Base-by-base conservation (phyloP, 2,113 vertebrate genomes). In the Harpagus bidentatus region DNA sequence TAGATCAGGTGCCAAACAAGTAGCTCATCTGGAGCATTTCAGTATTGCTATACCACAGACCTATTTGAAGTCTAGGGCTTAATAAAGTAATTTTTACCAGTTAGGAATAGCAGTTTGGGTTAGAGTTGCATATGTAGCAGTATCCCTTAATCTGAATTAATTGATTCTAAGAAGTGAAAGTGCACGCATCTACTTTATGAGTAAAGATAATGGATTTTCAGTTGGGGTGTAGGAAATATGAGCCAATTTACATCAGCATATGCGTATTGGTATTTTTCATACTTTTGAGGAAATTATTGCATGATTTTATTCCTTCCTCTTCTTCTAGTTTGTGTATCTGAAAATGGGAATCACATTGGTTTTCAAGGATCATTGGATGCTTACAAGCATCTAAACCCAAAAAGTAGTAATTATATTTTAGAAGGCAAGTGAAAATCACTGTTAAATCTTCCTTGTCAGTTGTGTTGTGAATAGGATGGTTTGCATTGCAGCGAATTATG, bases 151-250 rank as follows among this genome's bases (percentile, higher is more conserved):
- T 80, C 86, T 82, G 62, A 80, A 69, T 66, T 82, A 84, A 67
- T 13, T 69, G 62, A 34, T 83, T 88, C 28, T 36, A 63, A 45
- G 66, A 92, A 61, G 19, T 79, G 50, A 45, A 90, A 65, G 43
- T 85, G 42, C 61, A 58, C 1, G 0, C 20, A 72, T 76, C 22
- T 67, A 31, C 42, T 90, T 84, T 67, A 32, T 63, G 38, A 84
- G 43, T n/a, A 93, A 79, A 86, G 55, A 36, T 47, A 89, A 59
- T 67, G 31, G 26, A 89, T 96, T 97, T 92, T 86, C n/a, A 47
- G 63, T 50, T 93, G 83, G 21, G 9, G 3, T 63, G 16, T 69
- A 23, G 50, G 26, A 78, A 32, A 53, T 40, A 69, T 0, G 22
- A 59, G 36, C 29, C 48, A 58, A 3, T 69, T 90, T 66, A 77